Base-by-base conservation (phyloP, 1,140 invertebrate genomes). In the Procambarus virginalis region DNA sequence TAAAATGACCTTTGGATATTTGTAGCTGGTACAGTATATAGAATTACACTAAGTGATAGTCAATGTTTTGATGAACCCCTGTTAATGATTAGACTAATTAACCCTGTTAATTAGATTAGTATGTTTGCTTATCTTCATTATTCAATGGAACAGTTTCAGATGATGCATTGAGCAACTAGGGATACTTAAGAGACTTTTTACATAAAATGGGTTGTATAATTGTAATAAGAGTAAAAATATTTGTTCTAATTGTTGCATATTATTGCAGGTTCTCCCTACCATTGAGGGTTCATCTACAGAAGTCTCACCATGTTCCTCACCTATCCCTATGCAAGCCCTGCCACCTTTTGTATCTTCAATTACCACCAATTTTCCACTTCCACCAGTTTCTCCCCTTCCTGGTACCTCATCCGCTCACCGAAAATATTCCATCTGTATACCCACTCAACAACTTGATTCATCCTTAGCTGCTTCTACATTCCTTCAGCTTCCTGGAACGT, bases 301-400 rank as follows among this genome's bases (percentile, higher is more conserved):
- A 22, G 73, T 58, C 8, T 88, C 88, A 14, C 75, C 88, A 12
- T 89, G 88, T 68, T 45, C 82, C 8, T 89, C 88, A n/a, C 88
- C 88, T 10, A 86, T 89, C 86, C 90, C 92, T 83, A 89, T 91
- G 34, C 51, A 77, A 78, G 60, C 92, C 89, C 75, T 82, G 20
- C n/a, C 89, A 58, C 80, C 81, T 10, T 87, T 60, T 64, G 51
- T 87, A 3, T 95, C 94, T 46, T 93, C 94, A 9, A 95, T 96
- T 48, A 94, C 94, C 2, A 95, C 95, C 73, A 94, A 95, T 2
- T 96, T 95, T 92, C 94, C 95, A n/a, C 80, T 91, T 20, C 95
- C 95, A 48, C 95, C 95, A 6, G 94, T 95, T 64, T 95, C 95
- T 34, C 95, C 64, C 22, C 22, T 64, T 77, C 92, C 78, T 20